Evolutionary conservation across 2,888 invertebrate genomes (phyloP).

Genomic region (Diaphora mendica): DNA sequence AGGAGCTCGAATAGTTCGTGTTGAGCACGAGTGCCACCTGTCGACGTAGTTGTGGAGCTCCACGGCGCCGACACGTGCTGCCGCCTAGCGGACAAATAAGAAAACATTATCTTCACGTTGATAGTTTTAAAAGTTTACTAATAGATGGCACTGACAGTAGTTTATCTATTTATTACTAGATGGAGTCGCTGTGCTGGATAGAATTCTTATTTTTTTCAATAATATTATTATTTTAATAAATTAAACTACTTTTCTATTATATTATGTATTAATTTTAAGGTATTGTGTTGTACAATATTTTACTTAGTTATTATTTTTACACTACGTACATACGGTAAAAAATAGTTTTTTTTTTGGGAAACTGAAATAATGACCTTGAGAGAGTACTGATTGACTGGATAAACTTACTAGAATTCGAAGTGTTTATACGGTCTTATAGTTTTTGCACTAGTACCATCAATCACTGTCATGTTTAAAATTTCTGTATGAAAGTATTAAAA

Average conservation of each 20-base stretch:
- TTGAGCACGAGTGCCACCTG: conserved; percentile 85
- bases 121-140: conserved; percentile 9
- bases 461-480: conserved; percentile 48
- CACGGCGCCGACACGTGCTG: conserved; percentile 88
- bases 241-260: too few species aligned
- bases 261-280: too few species aligned
- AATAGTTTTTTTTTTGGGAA: neutral
- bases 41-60: conserved; percentile 78
- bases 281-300: too few species aligned
- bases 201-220: too few species aligned
- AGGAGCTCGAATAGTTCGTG: conserved; percentile 97
- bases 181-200: conserved; percentile 1
- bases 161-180: neutral
- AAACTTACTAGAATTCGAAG: neutral
- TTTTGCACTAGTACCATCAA: conserved; percentile 44
- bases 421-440: conserved; percentile 13
- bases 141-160: conserved; percentile 55
- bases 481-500: conserved; percentile 40
- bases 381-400: conserved; percentile 1
- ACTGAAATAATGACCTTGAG: neutral
- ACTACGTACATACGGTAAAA: too few species aligned
- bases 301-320: too few species aligned
- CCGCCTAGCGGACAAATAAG: conserved; percentile 83
- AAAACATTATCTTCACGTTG: conserved; percentile 43
- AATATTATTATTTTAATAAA: too few species aligned